Base-by-base conservation (phyloP, 2,888 invertebrate species). In the Thecocarcelia acutangulata region DNA sequence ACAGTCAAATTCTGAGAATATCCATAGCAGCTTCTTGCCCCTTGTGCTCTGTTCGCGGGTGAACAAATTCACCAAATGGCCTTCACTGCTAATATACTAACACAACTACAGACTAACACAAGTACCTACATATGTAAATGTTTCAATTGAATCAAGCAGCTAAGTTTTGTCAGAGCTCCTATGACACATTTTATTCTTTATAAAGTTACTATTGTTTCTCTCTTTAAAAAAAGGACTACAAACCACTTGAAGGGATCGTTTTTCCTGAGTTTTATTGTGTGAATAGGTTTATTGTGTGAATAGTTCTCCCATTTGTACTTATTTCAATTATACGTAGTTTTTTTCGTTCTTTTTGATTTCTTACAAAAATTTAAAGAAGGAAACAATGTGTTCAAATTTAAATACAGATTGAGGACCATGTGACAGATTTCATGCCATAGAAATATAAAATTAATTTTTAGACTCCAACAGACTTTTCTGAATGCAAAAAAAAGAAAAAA, bases 61-160 rank as follows among this genome's bases (percentile, higher is more conserved):
- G 5, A 5, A 24, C 3, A 24, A 24, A 24, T 24, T 2, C 24
- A 24, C 5, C 5, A 24, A n/a, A 24, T 5, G 24, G 3, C 24
- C 24, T 24, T 5, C 24, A 24, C 24, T 24, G 24, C 24, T 24
- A 5, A 24, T 5, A n/a, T n/a, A n/a, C n/a, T n/a, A n/a, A n/a
- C n/a, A n/a, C n/a, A n/a, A 24, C 24, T 24, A 5, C 24, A 24
- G 3, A 24, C 24, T 2, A 2, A 24, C 3, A 24, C 2, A 24
- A 24, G 24, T 24, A n/a, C n/a, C n/a, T n/a, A n/a, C n/a, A n/a
- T n/a, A 5, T 24, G 24, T 24, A 24, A 3, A 54, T 37, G 13
- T 42, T 28, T 56, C 76, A 72, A 72, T 64, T 75, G 64, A 75
- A 80, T 80, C 76, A 75, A 76, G 72, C 80, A 76, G 72, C 80